Percentiles rank a stretch among this genome's conserved stretches.
Conservation (phyloP, 2,888 invertebrate genomes). For the Dicyrtomina minuta region DNA sequence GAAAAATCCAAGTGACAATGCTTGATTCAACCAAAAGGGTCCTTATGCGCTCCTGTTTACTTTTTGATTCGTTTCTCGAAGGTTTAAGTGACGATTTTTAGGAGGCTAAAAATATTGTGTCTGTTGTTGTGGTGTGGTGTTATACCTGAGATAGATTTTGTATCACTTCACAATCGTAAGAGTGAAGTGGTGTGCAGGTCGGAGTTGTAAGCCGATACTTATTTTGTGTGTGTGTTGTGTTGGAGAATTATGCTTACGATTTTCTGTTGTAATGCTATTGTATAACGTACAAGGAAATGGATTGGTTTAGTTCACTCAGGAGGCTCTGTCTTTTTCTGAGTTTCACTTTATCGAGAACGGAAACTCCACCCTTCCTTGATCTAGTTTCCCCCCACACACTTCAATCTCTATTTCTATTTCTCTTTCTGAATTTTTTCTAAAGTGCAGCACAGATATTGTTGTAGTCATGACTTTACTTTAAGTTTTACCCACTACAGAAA, state of each 20-base stretch:
- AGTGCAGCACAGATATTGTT: background rate
- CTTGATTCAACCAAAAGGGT: no score
- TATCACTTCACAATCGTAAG: no score
- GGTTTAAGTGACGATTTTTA: no score
- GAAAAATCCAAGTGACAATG: no score
- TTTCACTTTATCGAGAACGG: constrained; percentile 39
- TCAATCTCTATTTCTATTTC: constrained; percentile 7
- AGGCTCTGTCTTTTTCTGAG: constrained; percentile 32
- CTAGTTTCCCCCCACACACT: constrained; percentile 30
- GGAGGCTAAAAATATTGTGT: no score
- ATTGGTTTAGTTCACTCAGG: constrained; percentile 32
- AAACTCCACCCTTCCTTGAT: constrained; percentile 41
- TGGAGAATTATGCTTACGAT: background rate
- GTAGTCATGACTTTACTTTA: background rate
- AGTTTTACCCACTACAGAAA: background rate
- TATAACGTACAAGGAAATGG: constrained; percentile 13
- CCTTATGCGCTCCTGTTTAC: no score
- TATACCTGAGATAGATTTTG: no score
- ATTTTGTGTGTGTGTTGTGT: background rate
- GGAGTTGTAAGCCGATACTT: no score
- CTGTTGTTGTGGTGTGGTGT: no score
- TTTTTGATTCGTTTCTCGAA: no score
- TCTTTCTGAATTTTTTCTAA: constrained; percentile 1
- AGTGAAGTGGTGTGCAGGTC: no score
- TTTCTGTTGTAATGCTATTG: background rate